Percentiles rank a stretch among this genome's conserved stretches.
Evolutionary conservation across 1,140 invertebrate genomes (phyloP).

Genomic region (Aphaenogaster floridana): DNA sequence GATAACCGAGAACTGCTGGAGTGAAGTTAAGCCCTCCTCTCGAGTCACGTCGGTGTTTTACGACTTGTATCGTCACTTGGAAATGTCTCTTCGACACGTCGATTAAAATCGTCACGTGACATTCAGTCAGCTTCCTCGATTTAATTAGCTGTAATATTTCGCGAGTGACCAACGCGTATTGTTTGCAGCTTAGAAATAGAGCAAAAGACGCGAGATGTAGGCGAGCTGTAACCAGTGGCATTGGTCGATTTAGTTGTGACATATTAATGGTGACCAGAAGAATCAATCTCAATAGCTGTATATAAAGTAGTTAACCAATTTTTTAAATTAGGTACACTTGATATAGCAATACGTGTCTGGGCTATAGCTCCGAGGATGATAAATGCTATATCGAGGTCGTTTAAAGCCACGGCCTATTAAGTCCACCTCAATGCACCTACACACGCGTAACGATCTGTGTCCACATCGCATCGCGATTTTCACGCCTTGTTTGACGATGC

Average conservation of each 20-base stretch:
- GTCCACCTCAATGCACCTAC: slow-evolving; percentile 37
- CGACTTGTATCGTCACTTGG: not conserved
- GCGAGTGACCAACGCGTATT: no score
- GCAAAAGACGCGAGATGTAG: not conserved
- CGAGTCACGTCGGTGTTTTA: slow-evolving; percentile 33
- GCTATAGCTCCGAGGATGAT: slow-evolving; percentile 33
- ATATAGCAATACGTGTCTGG: not conserved
- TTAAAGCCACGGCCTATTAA: slow-evolving; percentile 54
- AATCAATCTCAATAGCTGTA: slow-evolving; percentile 1
- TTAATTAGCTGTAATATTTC: not conserved
- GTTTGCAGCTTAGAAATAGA: not conserved
- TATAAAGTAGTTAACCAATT: not conserved
- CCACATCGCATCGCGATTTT: slow-evolving; percentile 57
- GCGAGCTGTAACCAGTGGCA: not conserved
- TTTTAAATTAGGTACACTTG: slow-evolving; percentile 18
- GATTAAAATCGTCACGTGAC: not conserved
- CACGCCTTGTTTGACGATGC: slow-evolving; percentile 52
- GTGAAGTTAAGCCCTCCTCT: slow-evolving; percentile 14
- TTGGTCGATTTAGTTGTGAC: not conserved
- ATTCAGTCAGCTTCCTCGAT: not conserved
- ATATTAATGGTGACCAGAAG: not conserved
- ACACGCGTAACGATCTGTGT: slow-evolving; percentile 43
- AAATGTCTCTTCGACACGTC: not conserved
- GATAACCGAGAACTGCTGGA: not conserved
- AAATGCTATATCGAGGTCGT: slow-evolving; percentile 40